Base-by-base conservation (phyloP, 1,140 invertebrate species). In the Artemia franciscana region DNA sequence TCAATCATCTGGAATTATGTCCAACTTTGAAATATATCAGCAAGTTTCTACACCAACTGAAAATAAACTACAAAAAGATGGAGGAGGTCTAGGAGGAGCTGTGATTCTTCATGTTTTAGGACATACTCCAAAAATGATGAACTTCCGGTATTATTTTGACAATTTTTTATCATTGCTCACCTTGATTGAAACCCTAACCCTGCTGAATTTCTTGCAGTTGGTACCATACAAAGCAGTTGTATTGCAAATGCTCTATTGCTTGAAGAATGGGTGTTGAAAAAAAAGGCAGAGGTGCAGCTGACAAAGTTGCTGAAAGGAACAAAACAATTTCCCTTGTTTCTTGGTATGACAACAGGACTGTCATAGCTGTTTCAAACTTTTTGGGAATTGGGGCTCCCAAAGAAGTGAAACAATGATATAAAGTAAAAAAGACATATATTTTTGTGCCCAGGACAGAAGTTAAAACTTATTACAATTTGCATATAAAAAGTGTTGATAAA, bases 341-440 rank as follows among this genome's bases (percentile, higher is more conserved):
- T 60, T 74, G 71, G 73, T 28, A 72, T 60, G 71, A 74, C 64
- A 74, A 73, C 66, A 71, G 69, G 59, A 65, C 67, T 64, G 71
- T 71, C 61, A 63, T 69, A 66, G 28, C 74, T 24, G 72, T 68
- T 61, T 74, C 72, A 51, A 75, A 74, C 69, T 75, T 71, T 69
- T 61, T 73, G 67, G 72, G 73, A 27, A 71, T 68, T 59, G 70
- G 70, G 60, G 61, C 68, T 66, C 67, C 27, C 68, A 69, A 71
- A 69, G 65, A 66, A 67, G 68, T 66, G 65, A 69, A 69, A 67
- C 70, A 56, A 68, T 74, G 68, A 63, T 64, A 68, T 68, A 67
- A 68, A 64, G 67, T 62, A 57, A 60, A 67, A 15, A 69, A 63
- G n/a, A 60, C 65, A 26, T 67, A 69, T 69, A 69, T 70, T 65